Conservation (phyloP, 1,140 invertebrate genomes). For the Myzus persicae region DNA sequence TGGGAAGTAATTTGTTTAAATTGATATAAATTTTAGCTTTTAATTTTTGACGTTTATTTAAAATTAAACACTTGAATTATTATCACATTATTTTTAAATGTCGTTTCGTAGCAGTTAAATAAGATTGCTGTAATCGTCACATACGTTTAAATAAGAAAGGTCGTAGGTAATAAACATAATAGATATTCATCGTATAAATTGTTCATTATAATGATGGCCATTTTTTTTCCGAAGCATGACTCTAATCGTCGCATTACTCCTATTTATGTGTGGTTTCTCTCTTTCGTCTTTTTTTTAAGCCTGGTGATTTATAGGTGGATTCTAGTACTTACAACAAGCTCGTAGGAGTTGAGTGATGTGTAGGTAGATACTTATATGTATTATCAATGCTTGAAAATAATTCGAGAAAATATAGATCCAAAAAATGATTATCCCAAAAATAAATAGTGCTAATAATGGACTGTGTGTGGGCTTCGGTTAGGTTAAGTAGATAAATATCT, state of each 20-base stretch:
- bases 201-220: background rate
- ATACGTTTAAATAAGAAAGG: background rate
- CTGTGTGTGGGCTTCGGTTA: too few relatives aligned
- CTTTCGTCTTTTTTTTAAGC: background rate
- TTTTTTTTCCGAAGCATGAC: background rate
- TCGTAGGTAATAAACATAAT: background rate
- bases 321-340: background rate
- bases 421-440: background rate
- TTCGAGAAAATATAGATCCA: background rate
- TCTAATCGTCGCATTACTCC: background rate
- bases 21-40: too few relatives aligned
- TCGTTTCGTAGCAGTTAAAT: background rate
- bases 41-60: background rate
- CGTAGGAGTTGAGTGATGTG: background rate
- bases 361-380: background rate
- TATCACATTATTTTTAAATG: background rate
- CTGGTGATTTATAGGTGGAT: background rate
- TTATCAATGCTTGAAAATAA: background rate
- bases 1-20: too few relatives aligned
- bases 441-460: background rate
- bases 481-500: too few relatives aligned
- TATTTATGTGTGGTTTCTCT: background rate
- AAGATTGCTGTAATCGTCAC: background rate
- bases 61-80: background rate
- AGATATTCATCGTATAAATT: background rate